A percentile compares a stretch with the other conserved stretches of the same genome.
Conservation (phyloP, 2,797 vertebrate species). For the Malacoraja senta region DNA sequence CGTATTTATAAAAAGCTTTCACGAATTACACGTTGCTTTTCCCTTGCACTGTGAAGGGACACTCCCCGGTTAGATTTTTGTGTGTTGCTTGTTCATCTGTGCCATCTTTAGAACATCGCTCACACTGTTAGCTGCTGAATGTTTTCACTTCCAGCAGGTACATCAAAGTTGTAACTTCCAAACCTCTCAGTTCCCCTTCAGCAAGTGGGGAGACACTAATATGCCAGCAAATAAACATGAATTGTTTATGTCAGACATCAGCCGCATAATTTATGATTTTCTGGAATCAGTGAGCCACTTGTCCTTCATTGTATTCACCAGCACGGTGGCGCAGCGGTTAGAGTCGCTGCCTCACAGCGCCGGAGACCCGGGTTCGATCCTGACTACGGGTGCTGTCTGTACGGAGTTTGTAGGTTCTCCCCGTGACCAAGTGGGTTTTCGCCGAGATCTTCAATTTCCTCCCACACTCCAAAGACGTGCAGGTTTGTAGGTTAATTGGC, state of each 20-base stretch:
- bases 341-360: too few species aligned
- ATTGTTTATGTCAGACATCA: not conserved
- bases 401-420: too few species aligned
- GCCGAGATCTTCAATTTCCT: too few species aligned
- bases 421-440: too few species aligned
- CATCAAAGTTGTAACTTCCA: not conserved
- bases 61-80: not conserved
- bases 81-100: not conserved
- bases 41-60: not conserved
- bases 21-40: not conserved
- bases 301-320: constrained; percentile 14
- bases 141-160: not conserved
- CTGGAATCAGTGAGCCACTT: constrained; percentile 16
- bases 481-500: too few species aligned
- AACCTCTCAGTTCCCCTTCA: constrained; percentile 20
- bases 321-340: too few species aligned
- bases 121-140: not conserved
- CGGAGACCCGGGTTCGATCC: too few species aligned
- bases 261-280: constrained; percentile 20
- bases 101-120: not conserved
- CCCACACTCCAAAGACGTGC: too few species aligned
- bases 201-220: constrained; percentile 8
- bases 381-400: too few species aligned
- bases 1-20: not conserved
- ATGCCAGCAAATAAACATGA: not conserved